A percentile compares a stretch with the other conserved stretches of the same genome.
Evolutionary conservation across 2,113 vertebrate genomes (phyloP).

Genomic region (Chelonoidis abingdonii): DNA sequence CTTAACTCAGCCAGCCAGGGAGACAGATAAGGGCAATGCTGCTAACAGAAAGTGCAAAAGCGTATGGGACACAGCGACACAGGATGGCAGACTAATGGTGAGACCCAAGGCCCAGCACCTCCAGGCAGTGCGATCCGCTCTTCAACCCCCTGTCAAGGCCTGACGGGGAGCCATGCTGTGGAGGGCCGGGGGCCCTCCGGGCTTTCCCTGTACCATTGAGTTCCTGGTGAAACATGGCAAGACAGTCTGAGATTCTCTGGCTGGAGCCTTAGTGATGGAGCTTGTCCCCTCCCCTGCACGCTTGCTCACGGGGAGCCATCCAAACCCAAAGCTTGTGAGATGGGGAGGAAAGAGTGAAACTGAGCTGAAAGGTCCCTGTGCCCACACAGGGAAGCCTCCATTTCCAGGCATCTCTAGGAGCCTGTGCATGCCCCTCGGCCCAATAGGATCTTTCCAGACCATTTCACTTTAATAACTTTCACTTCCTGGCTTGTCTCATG

Average conservation of each 20-base stretch:
- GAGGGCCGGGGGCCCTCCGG: no score
- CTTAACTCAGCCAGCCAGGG: no score
- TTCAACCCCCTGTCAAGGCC: neutral
- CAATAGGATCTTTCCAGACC: neutral
- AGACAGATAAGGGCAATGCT: neutral
- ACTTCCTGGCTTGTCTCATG: neutral
- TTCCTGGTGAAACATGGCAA: neutral
- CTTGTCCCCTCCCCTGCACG: neutral
- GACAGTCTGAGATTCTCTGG: neutral
- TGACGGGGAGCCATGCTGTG: neutral
- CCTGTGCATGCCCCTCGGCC: neutral
- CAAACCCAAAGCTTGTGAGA: fast-evolving
- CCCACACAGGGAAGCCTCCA: fast-evolving
- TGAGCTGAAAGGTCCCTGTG: neutral
- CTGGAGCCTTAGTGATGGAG: neutral
- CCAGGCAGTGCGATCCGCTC: neutral
- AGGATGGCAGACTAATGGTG: neutral
- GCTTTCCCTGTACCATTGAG: neutral
- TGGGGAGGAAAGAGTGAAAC: neutral
- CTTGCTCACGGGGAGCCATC: neutral
- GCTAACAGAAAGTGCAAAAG: neutral
- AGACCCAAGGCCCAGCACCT: neutral
- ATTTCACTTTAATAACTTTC: neutral
- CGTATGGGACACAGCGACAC: neutral
- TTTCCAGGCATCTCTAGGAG: neutral